Evolutionary conservation across 2,888 invertebrate species (phyloP).

Genomic region (Uloborus plumipes): DNA sequence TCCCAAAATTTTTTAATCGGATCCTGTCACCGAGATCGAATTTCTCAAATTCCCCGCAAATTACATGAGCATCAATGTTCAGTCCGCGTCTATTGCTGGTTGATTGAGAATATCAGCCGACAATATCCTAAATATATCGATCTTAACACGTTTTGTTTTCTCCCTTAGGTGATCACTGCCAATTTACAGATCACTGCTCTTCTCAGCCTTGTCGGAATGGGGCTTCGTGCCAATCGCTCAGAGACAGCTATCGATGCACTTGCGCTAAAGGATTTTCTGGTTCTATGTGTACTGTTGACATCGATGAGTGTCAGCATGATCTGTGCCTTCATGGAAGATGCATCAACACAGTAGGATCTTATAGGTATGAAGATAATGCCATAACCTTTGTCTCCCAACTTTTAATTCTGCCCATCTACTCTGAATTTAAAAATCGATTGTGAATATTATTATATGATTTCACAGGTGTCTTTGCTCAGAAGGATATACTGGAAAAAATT

Average conservation of each 20-base stretch:
- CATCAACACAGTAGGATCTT: conserved; percentile 95
- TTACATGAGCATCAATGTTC: too few relatives aligned
- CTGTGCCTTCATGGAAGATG: conserved; percentile 96
- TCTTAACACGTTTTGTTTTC: conserved; percentile 62
- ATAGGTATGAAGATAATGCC: conserved; percentile 81
- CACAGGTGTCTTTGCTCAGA: conserved; percentile 88
- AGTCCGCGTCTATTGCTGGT: too few relatives aligned
- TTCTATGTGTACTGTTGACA: conserved; percentile 83
- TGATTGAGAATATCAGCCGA: too few relatives aligned
- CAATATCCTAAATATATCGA: too few relatives aligned
- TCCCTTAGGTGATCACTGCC: conserved; percentile 80
- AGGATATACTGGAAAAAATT: conserved; percentile 92
- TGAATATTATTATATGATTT: conserved; percentile 67
- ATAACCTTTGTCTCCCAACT: neutral
- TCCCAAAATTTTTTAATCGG: too few relatives aligned
- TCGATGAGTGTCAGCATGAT: conserved; percentile 92
- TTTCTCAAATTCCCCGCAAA: too few relatives aligned
- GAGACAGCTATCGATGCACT: conserved; percentile 77
- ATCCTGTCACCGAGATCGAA: too few relatives aligned
- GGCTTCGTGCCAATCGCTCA: conserved; percentile 86
- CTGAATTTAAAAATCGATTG: neutral
- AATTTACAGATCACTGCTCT: conserved; percentile 90
- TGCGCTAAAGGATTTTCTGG: conserved; percentile 68
- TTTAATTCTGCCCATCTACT: neutral
- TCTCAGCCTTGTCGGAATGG: conserved; percentile 92